These are phyloP conservation scores for Propsilocerus akamusi DNA, from an alignment of 1,140 invertebrate genomes.

Conservation along the genomic window DNA sequence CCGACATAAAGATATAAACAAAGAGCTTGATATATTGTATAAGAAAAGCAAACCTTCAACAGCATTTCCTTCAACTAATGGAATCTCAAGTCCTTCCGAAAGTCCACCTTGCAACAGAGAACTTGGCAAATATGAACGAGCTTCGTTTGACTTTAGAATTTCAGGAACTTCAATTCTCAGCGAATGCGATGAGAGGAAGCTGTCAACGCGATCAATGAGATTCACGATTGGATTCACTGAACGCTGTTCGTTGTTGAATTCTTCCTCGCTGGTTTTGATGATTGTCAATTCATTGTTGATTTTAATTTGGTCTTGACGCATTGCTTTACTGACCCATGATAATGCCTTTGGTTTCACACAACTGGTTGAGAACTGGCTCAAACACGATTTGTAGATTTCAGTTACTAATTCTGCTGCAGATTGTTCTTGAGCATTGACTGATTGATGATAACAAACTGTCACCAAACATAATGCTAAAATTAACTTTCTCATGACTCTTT, in stretches of 20 bases:
- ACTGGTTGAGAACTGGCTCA: slow-evolving; percentile 37
- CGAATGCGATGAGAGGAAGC: slow-evolving; percentile 40
- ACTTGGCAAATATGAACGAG: slow-evolving; percentile 39
- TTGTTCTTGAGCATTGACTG: slow-evolving; percentile 8
- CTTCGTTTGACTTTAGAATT: slow-evolving; percentile 31
- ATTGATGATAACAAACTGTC: background rate
- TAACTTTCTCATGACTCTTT: background rate
- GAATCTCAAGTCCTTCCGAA: slow-evolving; percentile 43
- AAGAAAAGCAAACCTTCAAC: slow-evolving; percentile 31
- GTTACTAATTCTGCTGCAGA: slow-evolving; percentile 35
- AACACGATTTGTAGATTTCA: slow-evolving; percentile 40
- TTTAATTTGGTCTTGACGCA: slow-evolving; percentile 42
- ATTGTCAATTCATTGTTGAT: slow-evolving; percentile 53
- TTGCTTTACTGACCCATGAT: slow-evolving; percentile 44
- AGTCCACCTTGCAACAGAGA: slow-evolving; percentile 38
- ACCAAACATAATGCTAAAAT: background rate
- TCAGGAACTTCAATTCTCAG: slow-evolving; percentile 40
- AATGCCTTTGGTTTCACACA: slow-evolving; percentile 60
- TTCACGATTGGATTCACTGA: slow-evolving; percentile 13
- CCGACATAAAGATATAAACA: slow-evolving; percentile 9
- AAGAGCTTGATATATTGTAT: background rate
- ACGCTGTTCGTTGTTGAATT: slow-evolving; percentile 8
- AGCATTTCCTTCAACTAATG: slow-evolving; percentile 36
- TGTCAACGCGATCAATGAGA: slow-evolving; percentile 41
- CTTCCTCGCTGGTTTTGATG: slow-evolving; percentile 33